A percentile compares a stretch with the other conserved stretches of the same genome.
phyloP scores from a whole-genome alignment of 2,113 vertebrate species.

The Passer domesticus region DNA sequence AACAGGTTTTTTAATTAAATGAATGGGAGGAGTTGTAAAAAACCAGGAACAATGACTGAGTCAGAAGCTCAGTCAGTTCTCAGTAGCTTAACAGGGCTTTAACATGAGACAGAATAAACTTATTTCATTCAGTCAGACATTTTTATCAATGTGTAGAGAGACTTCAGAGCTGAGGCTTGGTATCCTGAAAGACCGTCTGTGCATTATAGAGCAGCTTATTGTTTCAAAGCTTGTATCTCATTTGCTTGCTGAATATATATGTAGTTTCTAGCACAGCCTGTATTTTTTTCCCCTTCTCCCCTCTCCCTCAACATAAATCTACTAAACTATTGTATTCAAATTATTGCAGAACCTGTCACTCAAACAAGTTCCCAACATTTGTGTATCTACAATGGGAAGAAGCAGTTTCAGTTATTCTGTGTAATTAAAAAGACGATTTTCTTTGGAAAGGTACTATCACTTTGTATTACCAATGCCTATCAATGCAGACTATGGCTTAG shows the following conservation, averaged over 20 bases:
- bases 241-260: conserved; percentile 16
- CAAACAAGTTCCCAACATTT: background rate
- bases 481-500: background rate
- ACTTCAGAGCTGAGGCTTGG: conserved; percentile 13
- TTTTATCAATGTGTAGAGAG: conserved; percentile 43
- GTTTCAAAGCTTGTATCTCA: background rate
- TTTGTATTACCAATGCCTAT: background rate
- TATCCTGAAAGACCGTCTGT: conserved; percentile 12
- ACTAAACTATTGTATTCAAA: background rate
- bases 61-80: conserved; percentile 47
- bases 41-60: conserved; percentile 38
- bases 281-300: background rate
- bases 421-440: background rate
- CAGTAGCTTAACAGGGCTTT: conserved; percentile 33
- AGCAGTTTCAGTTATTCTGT: background rate
- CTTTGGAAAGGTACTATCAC: background rate
- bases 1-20: conserved; percentile 61
- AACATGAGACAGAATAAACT: background rate
- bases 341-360: background rate
- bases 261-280: background rate
- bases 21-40: conserved; percentile 46
- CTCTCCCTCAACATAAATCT: background rate
- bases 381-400: background rate
- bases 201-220: conserved; percentile 25
- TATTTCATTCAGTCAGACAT: conserved; percentile 34